phyloP scores from a whole-genome alignment of 2,888 invertebrate genomes.

The Cephus spinipes region DNA sequence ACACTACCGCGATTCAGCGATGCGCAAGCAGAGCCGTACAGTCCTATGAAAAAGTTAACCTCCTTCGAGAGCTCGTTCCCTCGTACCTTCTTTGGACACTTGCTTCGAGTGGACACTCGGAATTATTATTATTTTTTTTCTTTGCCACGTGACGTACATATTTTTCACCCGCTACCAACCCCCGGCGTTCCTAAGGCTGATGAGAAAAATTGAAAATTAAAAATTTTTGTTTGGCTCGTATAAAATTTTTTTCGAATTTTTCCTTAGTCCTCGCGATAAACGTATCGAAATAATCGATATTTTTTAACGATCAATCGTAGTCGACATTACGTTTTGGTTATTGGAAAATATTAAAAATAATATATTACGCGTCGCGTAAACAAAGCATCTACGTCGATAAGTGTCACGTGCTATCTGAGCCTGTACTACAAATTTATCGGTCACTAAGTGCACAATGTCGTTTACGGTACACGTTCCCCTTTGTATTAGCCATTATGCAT shows the following conservation, averaged over 20 bases:
- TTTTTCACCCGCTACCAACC: not conserved
- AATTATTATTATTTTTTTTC: not conserved
- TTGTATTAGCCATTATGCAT: not conserved
- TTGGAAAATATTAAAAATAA: not conserved
- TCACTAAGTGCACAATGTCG: not conserved
- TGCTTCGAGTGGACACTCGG: not conserved
- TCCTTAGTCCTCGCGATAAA: not conserved
- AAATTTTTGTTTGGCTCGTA: not conserved
- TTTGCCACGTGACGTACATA: no score
- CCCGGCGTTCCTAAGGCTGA: not conserved
- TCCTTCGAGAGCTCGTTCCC: not conserved
- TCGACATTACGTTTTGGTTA: no score
- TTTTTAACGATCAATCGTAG: no score
- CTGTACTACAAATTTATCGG: not conserved
- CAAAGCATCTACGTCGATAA: not conserved
- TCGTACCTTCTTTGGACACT: not conserved
- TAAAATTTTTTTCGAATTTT: not conserved
- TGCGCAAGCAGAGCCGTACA: conserved; percentile 35
- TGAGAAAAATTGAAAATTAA: not conserved
- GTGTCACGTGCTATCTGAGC: not conserved
- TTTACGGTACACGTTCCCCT: not conserved
- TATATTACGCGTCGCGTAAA: not conserved
- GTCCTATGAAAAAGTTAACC: not conserved
- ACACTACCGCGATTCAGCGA: conserved; percentile 62
- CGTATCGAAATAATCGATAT: not conserved